A percentile compares a stretch with the other conserved stretches of the same genome.
These are phyloP conservation scores for Papilio gigon DNA, from an alignment of 2,888 invertebrate genomes.

Conservation along the genomic window DNA sequence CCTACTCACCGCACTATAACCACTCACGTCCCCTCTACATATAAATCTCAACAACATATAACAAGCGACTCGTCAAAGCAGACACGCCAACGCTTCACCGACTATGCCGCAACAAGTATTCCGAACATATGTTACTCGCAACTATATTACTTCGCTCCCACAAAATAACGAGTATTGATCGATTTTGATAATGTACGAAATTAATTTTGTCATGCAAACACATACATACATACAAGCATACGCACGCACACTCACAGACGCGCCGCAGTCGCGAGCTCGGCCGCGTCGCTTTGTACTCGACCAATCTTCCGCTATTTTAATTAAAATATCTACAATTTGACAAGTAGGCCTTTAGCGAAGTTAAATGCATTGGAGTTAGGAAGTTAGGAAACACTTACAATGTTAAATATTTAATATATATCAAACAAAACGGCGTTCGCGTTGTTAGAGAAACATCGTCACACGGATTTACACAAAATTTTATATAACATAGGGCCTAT, in stretches of 20 bases:
- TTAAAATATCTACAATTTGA: slow-evolving; percentile 65
- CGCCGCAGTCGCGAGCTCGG: slow-evolving; percentile 45
- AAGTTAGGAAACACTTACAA: slow-evolving; percentile 45
- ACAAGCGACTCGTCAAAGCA: slow-evolving; percentile 30
- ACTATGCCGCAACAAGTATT: slow-evolving; percentile 29
- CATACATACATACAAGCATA: slow-evolving; percentile 2
- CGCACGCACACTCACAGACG: slow-evolving; percentile 27
- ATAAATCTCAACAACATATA: slow-evolving; percentile 22
- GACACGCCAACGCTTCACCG: neutral
- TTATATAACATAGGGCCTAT: slow-evolving; percentile 15
- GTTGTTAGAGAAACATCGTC: slow-evolving; percentile 8
- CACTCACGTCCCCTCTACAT: neutral
- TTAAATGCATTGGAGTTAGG: slow-evolving; percentile 68
- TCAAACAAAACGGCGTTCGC: slow-evolving; percentile 24
- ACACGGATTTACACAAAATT: slow-evolving; percentile 27
- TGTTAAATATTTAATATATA: slow-evolving; percentile 33
- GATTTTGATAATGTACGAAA: slow-evolving; percentile 14
- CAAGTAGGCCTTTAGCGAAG: slow-evolving; percentile 70
- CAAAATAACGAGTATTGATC: slow-evolving; percentile 47
- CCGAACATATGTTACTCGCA: slow-evolving; percentile 27
- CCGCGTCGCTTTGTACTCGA: slow-evolving; percentile 58
- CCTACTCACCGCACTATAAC: neutral
- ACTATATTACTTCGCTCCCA: slow-evolving; percentile 41
- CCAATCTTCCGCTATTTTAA: slow-evolving; percentile 50
- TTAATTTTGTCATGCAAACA: slow-evolving; percentile 34